Evolutionary conservation across 2,888 invertebrate species (phyloP), one percentile per base, ranked within the genome.

Genomic region (Drosophila rubida): DNA sequence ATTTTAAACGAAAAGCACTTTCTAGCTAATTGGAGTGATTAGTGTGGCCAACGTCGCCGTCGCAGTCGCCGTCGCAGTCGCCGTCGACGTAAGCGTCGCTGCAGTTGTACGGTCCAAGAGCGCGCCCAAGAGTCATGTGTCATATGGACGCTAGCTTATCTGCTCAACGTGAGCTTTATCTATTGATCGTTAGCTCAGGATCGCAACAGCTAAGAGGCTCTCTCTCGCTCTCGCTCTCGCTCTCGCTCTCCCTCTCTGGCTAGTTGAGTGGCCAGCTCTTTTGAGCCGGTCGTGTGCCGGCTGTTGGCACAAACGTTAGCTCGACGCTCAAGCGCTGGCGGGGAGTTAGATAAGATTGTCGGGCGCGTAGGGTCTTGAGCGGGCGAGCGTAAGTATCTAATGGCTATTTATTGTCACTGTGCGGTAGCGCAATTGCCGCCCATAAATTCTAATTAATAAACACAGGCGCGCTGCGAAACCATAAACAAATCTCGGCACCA

Each of bases 1-100:
- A 89, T 88, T 90, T 90, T 81, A 90, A 90, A 86, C 79, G 79
- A 88, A 87, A 89, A 83, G 68, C 78, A 80, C 78, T 80, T 82
- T 82, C 85, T 71, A 85, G 75, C 80, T 81, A 80, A 82, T 80
- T 85, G 85, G 73, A 85, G 85, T 82, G 82, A 85, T 82, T 82
- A 82, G 82, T 82, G 73, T 82, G 73, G 70, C 72, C 54, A 57
- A 64, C 81, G 78, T 72, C 80, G 76, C 69, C 44, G 73, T 48
- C 39, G 23, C 54, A 19, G 72, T 45, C 58, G 58, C 37, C 41
- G 62, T 42, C 57, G 45, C 35, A 11, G 57, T 35, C 11, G 48
- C 13, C 1, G 48, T 45, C 45, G 16, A 4, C 19, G 61, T 13
- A 8, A 23, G 8, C 0, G 59, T 44, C 11, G 57, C 27, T 13